phyloP scores from a whole-genome alignment of 2,888 invertebrate genomes.

The Epistrophe grossulariae region DNA sequence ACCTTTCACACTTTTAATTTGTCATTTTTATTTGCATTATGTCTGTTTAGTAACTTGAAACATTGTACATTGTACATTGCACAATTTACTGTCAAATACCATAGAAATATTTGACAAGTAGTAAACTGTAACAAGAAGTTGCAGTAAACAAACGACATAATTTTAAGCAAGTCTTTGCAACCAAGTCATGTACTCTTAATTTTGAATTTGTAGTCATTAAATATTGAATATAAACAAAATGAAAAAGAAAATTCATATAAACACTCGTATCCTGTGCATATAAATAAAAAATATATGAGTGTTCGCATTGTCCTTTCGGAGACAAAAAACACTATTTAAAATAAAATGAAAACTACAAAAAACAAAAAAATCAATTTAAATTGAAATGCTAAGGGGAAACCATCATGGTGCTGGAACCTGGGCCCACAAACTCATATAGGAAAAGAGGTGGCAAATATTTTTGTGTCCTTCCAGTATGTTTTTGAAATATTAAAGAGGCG shows the following conservation, averaged over 20 bases:
- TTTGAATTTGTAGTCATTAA: conserved; percentile 60
- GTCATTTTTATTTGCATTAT: too few relatives aligned
- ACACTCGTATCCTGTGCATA: conserved; percentile 43
- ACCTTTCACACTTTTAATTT: too few relatives aligned
- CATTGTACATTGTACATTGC: too few relatives aligned
- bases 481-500: conserved; percentile 72
- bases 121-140: too few relatives aligned
- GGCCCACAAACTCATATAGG: conserved; percentile 18
- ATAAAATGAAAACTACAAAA: conserved; percentile 49
- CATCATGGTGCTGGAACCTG: conserved; percentile 19
- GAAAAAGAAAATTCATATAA: conserved; percentile 36
- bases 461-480: conserved; percentile 63
- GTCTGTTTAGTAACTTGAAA: too few relatives aligned
- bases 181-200: not conserved
- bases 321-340: conserved; percentile 35
- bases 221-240: conserved; percentile 72
- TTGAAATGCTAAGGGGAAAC: conserved; percentile 65
- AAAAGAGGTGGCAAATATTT: conserved; percentile 61
- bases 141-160: too few relatives aligned
- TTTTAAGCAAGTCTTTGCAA: not conserved
- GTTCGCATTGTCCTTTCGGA: conserved; percentile 60
- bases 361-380: conserved; percentile 64
- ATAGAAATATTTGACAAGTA: too few relatives aligned
- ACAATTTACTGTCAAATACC: too few relatives aligned
- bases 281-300: conserved; percentile 42